Base-by-base conservation (phyloP, 2,888 invertebrate genomes). In the Ashinkailepas kermadecensis region DNA sequence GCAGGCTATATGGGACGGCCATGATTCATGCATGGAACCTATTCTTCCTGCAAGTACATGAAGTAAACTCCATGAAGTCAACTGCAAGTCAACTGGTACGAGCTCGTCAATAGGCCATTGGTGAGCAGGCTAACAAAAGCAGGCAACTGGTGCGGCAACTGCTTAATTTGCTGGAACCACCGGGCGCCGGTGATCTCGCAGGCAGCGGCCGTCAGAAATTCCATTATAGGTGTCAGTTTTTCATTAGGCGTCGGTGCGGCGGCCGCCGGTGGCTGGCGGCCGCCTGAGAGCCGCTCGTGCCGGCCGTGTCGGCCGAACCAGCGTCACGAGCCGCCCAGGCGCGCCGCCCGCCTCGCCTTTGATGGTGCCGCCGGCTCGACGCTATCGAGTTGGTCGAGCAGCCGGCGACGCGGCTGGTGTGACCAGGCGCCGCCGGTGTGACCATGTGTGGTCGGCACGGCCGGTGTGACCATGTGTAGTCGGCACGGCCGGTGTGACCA, bases 211-310 rank as follows among this genome's bases (percentile, higher is more conserved):
- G 74, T 74, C 74, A 74, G 74, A 21, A 54, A 74, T 74, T 74
- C 56, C 74, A 74, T 74, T 74, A 74, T 21, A 12, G 23, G 74
- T 18, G 74, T 74, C 74, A 56, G 74, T 74, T 74, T 74, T 74
- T 74, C 74, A 74, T 74, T 74, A 74, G 21, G 11, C 56, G 10
- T 70, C 21, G 59, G 59, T 15, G 59, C 59, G 59, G 59, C 59
- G 59, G 7, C 15, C 59, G 59, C 12, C 15, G 59, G 59, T 15
- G 15, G 59, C 59, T 54, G 54, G 74, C 18, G 21, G 13, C 7
- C 21, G 74, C 39, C 39, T 70, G 1, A 4, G 70, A 62, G 70
- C 70, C 39, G 39, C 39, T 39, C 39, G 39, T 39, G 39, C 39
- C 39, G 39, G 39, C 39, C 39, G 39, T 4, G 39, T 64, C 21